These are phyloP conservation scores for Melanotaenia duboulayi DNA, from an alignment of 2,113 vertebrate genomes.

Conservation along the genomic window DNA sequence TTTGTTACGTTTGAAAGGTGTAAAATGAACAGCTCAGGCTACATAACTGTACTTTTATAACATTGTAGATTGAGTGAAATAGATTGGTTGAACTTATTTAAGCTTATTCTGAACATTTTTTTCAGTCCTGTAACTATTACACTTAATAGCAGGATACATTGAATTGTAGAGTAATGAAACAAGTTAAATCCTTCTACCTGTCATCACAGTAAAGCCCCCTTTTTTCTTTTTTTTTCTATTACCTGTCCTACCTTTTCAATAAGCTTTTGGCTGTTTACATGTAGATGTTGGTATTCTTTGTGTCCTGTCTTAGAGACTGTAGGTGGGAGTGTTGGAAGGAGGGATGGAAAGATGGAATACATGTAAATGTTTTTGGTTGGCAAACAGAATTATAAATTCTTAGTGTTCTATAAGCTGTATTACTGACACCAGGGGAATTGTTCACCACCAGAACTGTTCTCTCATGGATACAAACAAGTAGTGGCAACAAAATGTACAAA, in stretches of 20 bases:
- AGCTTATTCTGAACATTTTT: too few relatives aligned
- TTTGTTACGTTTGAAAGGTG: too few relatives aligned
- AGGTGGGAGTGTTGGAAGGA: too few relatives aligned
- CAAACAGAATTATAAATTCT: too few relatives aligned
- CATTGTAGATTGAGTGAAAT: not conserved
- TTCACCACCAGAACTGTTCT: not conserved
- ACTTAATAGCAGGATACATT: not conserved
- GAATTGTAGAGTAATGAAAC: not conserved
- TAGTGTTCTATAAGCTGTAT: too few relatives aligned
- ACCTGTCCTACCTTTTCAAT: not conserved
- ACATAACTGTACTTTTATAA: not conserved
- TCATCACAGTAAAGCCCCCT: not conserved
- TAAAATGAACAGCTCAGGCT: not conserved
- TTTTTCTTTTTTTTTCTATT: not conserved
- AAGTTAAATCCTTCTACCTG: not conserved
- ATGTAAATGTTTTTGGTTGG: too few relatives aligned
- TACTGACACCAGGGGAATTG: too few relatives aligned
- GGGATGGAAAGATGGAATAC: too few relatives aligned
- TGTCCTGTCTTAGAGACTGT: not conserved
- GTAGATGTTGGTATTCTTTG: not conserved
- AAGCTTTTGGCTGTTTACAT: not conserved
- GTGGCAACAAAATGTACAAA: not conserved
- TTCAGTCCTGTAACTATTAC: too few relatives aligned
- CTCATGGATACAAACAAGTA: not conserved
- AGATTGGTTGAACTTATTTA: too few relatives aligned